Evolutionary conservation across 2,113 vertebrate species (phyloP), one percentile per base, ranked within the genome.

Genomic region (Catharus minimus): DNA sequence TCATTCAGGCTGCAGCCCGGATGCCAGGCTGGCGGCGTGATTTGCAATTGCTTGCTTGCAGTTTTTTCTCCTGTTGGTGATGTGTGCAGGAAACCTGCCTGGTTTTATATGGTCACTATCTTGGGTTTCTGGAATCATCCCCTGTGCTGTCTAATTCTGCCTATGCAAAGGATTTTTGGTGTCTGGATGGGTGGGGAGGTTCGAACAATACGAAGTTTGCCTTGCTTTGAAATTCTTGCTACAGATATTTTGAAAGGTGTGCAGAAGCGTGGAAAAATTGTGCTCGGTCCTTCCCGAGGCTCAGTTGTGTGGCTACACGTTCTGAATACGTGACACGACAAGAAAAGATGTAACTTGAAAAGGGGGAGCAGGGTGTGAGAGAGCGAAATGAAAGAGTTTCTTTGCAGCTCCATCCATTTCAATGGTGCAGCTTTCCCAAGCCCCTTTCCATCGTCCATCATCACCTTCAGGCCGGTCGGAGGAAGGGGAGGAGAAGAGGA

Each of bases 381-480:
- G 52, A 86, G 28, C 68, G 93, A 78, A 96, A 95, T 33, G 16
- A 66, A 23, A 44, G 39, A 44, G 49, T 93, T 89, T 90, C 50
- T 88, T 96, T 96, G 79, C 95, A 97, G 97, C 91, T 87, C 90
- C 96, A 93, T 93, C 95, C 68, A 91, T 95, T 95, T 98, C 93
- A 96, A 98, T 99, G 98, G 98, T 99, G 97, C 98, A 98, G 97
- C 98, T 98, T 91, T 98, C 98, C 95, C 95, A 98, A 53, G 96
- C 97, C 87, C 96, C 96, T 73, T 93, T 90, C 62, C 91, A 92
- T 86, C 86, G 95, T 88, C 95, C 96, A 80, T 93, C 96, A 56
- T 94, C 96, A 68, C 95, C 97, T 89, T 96, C 97, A 90, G 98
- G 97, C 85, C 49, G 9, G 50, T 96, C 95, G 14, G 97, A 97